phyloP scores from a whole-genome alignment of 2,797 vertebrate genomes.

The Myripristis jacobus region DNA sequence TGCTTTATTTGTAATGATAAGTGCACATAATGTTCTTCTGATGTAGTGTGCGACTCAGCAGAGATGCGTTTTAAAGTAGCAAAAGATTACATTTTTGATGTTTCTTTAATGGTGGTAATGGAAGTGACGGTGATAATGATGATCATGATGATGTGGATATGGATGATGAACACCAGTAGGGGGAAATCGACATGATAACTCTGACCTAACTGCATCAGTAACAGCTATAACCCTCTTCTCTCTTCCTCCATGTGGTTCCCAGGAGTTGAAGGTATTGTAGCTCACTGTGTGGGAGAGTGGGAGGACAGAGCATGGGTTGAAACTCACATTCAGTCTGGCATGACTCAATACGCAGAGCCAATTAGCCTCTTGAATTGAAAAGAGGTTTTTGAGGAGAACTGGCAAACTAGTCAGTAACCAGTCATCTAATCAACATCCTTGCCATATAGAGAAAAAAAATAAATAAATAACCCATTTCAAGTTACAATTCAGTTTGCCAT shows the following conservation, averaged over 20 bases:
- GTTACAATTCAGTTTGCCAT: conserved; percentile 31
- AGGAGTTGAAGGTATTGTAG: conserved; percentile 89
- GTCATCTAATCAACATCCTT: neutral
- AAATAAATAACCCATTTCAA: neutral
- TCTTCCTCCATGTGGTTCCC: conserved; percentile 83
- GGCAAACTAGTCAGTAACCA: neutral
- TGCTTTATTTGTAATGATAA: conserved; percentile 21
- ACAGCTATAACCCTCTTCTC: conserved; percentile 82
- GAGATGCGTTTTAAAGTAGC: conserved; percentile 39
- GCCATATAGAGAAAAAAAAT: neutral
- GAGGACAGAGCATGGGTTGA: conserved; percentile 76
- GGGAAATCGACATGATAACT: conserved; percentile 49
- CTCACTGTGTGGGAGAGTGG: conserved; percentile 75
- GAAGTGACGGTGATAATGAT: conserved; percentile 14
- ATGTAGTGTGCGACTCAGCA: conserved; percentile 30
- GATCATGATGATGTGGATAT: conserved; percentile 35
- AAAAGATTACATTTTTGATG: conserved; percentile 6
- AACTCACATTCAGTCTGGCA: conserved; percentile 64
- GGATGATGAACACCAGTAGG: conserved; percentile 50
- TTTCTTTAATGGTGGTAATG: neutral
- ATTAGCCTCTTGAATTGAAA: conserved; percentile 26
- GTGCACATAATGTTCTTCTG: conserved; percentile 27
- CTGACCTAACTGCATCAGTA: conserved; percentile 67
- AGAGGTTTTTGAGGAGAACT: neutral
- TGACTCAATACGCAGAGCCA: conserved; percentile 60